A percentile compares a stretch with the other conserved stretches of the same genome.
Conservation (phyloP, 2,113 vertebrate genomes). For the Dunckerocampus dactyliophorus region DNA sequence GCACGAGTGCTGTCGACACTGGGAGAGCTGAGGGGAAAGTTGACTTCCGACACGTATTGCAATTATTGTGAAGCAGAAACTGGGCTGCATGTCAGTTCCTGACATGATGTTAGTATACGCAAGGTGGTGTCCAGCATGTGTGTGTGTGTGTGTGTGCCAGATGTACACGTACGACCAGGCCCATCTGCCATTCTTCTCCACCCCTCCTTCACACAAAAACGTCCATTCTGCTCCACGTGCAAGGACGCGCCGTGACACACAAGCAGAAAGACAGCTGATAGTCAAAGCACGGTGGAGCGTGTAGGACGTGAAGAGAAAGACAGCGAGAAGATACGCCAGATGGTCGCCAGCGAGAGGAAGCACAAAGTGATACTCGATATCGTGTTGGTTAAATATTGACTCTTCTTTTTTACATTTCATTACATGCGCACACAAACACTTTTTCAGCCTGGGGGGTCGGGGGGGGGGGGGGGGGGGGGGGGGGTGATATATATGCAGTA, state of each 20-base stretch:
- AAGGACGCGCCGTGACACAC: no score
- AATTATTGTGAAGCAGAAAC: no score
- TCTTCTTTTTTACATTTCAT: neutral
- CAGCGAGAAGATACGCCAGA: no score
- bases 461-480: neutral
- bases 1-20: no score
- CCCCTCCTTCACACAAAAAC: neutral
- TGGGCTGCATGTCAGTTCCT: no score
- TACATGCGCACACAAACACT: neutral
- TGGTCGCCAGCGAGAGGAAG: neutral
- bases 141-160: neutral
- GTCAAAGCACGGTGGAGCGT: no score
- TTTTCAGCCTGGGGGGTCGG: neutral
- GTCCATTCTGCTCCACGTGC: neutral
- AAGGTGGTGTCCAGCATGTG: neutral
- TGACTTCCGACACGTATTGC: no score
- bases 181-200: constrained; percentile 3
- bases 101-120: no score
- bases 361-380: constrained; percentile 5
- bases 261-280: neutral
- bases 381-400: constrained; percentile 2
- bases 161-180: constrained; percentile 3
- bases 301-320: no score
- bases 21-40: no score
- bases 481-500: neutral